These are phyloP conservation scores for Bufotes viridis DNA, from an alignment of 2,797 vertebrate genomes.

Conservation along the genomic window DNA sequence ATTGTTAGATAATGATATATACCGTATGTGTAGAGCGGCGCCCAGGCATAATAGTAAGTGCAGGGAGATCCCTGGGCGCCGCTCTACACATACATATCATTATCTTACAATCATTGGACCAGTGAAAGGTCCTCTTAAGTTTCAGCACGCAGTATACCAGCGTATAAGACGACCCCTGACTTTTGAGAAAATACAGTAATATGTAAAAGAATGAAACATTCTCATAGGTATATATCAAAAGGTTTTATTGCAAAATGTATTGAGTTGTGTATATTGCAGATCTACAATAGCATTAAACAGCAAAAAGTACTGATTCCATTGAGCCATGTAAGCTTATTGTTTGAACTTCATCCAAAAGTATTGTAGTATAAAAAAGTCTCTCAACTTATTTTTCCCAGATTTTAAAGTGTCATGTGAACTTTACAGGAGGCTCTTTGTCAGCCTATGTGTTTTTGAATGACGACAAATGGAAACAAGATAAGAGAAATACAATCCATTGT, in stretches of 20 bases:
- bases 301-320: conserved; percentile 32
- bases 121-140: too few species aligned
- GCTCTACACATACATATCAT: too few species aligned
- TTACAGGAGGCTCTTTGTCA: conserved; percentile 47
- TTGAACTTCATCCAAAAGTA: conserved; percentile 34
- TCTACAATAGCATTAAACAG: conserved; percentile 40
- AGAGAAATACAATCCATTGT: conserved; percentile 29
- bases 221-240: conserved; percentile 44
- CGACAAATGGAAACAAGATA: conserved; percentile 33
- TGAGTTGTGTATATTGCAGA: conserved; percentile 45
- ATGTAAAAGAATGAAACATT: background rate
- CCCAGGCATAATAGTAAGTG: too few species aligned
- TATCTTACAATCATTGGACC: too few species aligned
- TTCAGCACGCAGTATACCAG: too few species aligned
- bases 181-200: too few species aligned
- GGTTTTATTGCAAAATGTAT: conserved; percentile 56
- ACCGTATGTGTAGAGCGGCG: too few species aligned
- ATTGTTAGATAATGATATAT: too few species aligned
- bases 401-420: conserved; percentile 61
- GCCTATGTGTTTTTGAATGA: conserved; percentile 49
- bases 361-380: conserved; percentile 44
- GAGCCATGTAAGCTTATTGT: conserved; percentile 30
- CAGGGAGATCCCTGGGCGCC: too few species aligned
- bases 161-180: too few species aligned
- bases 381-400: conserved; percentile 53